A percentile compares a stretch with the other conserved stretches of the same genome.
These are phyloP conservation scores for Diaprepes abbreviatus DNA, from an alignment of 2,888 invertebrate species.

Conservation along the genomic window DNA sequence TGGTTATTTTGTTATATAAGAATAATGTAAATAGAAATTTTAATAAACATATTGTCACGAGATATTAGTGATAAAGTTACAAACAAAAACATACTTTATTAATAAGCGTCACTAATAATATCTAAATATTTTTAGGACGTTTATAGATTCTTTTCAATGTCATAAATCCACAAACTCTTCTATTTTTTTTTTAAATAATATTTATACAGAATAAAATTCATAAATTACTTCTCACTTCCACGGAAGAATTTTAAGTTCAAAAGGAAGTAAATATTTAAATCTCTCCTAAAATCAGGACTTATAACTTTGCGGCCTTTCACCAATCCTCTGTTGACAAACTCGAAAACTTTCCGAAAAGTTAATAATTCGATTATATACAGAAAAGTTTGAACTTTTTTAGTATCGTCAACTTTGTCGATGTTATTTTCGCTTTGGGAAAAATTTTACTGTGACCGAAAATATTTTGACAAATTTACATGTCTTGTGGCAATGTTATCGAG, in stretches of 20 bases:
- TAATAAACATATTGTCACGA: too few relatives aligned
- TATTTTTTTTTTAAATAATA: too few relatives aligned
- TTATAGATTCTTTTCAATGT: too few relatives aligned
- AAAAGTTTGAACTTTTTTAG: background rate
- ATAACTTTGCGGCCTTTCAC: constrained; percentile 9
- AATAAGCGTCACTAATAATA: too few relatives aligned
- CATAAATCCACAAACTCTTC: too few relatives aligned
- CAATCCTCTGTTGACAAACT: constrained; percentile 27
- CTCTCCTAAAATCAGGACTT: constrained; percentile 3
- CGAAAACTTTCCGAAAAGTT: constrained; percentile 18
- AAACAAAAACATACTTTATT: too few relatives aligned
- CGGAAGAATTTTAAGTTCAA: background rate
- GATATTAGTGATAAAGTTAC: too few relatives aligned
- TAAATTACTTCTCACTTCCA: background rate
- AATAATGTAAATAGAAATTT: too few relatives aligned
- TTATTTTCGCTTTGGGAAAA: background rate
- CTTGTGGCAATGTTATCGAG: too few relatives aligned
- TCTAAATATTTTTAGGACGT: too few relatives aligned
- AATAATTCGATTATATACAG: constrained; percentile 6
- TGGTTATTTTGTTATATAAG: too few relatives aligned
- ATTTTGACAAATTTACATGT: background rate
- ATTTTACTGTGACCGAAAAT: background rate
- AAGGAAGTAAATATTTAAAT: constrained; percentile 7
- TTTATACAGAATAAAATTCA: background rate
- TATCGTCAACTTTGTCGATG: background rate